Evolutionary conservation across 2,888 invertebrate species (phyloP).

Genomic region (Machimus atricapillus): DNA sequence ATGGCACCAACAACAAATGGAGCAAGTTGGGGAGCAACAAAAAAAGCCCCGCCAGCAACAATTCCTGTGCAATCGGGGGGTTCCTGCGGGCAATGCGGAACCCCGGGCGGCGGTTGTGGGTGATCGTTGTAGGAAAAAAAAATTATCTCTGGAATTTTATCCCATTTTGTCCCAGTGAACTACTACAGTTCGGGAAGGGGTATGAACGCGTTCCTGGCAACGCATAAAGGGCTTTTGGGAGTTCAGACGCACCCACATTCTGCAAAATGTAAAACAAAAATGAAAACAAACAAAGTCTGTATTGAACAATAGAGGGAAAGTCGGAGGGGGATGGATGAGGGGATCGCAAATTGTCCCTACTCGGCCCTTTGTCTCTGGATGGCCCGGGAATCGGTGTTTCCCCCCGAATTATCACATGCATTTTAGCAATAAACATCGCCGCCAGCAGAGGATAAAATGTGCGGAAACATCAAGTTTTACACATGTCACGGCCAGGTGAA

Average conservation of each 20-base stretch:
- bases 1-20: not conserved
- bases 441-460: not conserved
- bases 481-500: slow-evolving; percentile 10
- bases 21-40: not conserved
- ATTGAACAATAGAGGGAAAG: not conserved
- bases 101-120: not conserved
- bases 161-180: slow-evolving; percentile 1
- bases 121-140: not conserved
- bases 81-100: not conserved
- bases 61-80: not conserved
- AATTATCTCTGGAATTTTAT: slow-evolving; percentile 4
- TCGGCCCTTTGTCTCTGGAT: not conserved
- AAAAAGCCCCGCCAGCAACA: not conserved
- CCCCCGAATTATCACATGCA: slow-evolving; percentile 6
- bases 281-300: not conserved
- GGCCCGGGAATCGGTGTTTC: not conserved
- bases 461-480: slow-evolving; percentile 27
- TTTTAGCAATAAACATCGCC: slow-evolving; percentile 10
- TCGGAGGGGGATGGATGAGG: not conserved
- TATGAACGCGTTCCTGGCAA: not conserved
- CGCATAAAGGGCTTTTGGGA: not conserved
- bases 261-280: not conserved
- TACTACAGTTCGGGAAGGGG: not conserved
- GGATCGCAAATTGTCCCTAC: not conserved
- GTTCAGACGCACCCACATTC: not conserved